Evolutionary conservation across 2,888 invertebrate genomes (phyloP), one percentile per base, ranked within the genome.

Genomic region (Achlya flavicornis): DNA sequence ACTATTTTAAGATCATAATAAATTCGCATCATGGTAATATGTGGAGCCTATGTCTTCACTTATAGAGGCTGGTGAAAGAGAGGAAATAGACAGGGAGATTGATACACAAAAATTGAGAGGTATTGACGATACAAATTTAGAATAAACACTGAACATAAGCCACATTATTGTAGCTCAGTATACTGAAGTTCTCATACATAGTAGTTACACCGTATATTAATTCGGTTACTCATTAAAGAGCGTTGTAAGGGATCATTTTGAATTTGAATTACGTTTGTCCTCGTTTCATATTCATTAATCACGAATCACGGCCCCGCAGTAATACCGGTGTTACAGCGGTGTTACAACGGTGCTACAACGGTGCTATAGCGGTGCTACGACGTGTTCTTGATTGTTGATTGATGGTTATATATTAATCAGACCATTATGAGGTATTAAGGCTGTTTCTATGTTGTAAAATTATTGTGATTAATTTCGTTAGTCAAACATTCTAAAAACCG

Each of bases 191-290:
- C 60, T 26, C 8, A 43, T 6, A 26, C 7, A 6, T 26, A 6
- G 43, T 60, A 26, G n/a, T 26, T 12, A 12, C 10, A 41, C 26
- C 19, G 60, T 26, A 65, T 68, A 72, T 74, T 74, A 71, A 75
- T 74, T 75, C 66, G 64, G 73, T 72, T 74, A 74, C 72, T 75
- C 75, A 68, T 75, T 75, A 74, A 66, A 66, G 67, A 60, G 65
- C 70, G 48, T 38, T 64, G 62, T 46, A 60, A 60, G 64, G 64
- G 66, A 76, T 75, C 72, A 75, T 70, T 70, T 62, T 61, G 62
- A 70, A 75, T 75, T 74, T 62, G 38, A 41, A 57, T 57, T 57
- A 26, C 57, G 38, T 26, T 57, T 26, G 57, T 57, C 41, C 38
- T 57, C 57, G 57, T 57, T 62, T 41, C 62, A 53, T 48, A 53